Evolutionary conservation across 2,888 invertebrate genomes (phyloP).

Genomic region (Cantharis nigra): DNA sequence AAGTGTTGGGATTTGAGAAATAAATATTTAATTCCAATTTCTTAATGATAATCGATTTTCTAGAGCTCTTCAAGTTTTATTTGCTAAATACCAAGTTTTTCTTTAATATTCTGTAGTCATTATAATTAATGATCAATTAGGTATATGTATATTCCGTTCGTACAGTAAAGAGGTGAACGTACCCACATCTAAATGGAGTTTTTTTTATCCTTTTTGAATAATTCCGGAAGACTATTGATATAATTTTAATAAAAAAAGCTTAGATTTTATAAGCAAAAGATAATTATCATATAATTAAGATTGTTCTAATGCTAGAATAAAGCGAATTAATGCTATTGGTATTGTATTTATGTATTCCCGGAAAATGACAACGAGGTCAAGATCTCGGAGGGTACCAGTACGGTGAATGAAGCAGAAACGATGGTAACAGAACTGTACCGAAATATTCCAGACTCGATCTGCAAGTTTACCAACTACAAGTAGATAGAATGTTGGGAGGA

Average conservation of each 20-base stretch:
- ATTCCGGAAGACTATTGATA: not conserved
- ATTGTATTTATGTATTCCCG: too few species aligned
- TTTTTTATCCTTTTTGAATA: not conserved
- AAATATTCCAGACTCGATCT: too few species aligned
- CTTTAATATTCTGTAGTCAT: not conserved
- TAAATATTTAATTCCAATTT: not conserved
- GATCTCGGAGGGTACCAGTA: too few species aligned
- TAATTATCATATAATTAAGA: too few species aligned
- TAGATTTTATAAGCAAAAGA: too few species aligned
- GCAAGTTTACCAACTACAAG: too few species aligned
- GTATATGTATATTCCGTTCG: not conserved
- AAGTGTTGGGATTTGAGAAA: not conserved
- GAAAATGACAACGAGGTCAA: too few species aligned
- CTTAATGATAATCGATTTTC: not conserved
- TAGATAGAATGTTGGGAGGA: too few species aligned
- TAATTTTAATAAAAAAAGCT: not conserved
- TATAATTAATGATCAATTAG: not conserved
- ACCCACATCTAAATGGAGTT: not conserved
- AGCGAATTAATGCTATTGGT: too few species aligned
- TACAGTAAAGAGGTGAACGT: not conserved
- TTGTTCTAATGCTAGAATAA: too few species aligned
- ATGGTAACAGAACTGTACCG: too few species aligned
- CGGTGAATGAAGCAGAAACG: too few species aligned
- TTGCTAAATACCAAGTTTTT: not conserved
- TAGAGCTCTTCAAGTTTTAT: not conserved